A percentile compares a stretch with the other conserved stretches of the same genome.
Conservation (phyloP, 1,140 invertebrate genomes). For the Aphelenchoides avenae region DNA sequence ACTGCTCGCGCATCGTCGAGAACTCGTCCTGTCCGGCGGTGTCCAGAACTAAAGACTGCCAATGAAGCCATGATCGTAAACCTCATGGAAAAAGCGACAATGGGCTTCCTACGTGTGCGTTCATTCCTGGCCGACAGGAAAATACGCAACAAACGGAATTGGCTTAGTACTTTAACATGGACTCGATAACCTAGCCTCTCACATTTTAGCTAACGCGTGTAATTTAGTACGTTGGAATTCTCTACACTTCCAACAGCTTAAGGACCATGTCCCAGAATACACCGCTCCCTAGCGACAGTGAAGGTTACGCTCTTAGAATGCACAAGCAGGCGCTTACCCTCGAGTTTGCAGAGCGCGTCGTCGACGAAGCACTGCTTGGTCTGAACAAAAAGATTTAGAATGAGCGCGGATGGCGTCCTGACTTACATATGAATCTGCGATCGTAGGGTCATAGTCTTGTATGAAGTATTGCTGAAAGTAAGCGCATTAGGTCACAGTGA, state of each 20-base stretch:
- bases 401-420: too few species aligned
- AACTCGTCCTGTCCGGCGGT: constrained; percentile 97
- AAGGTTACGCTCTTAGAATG: too few species aligned
- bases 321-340: too few species aligned
- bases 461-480: constrained; percentile 67
- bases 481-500: too few species aligned
- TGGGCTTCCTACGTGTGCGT: too few species aligned
- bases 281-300: too few species aligned
- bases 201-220: background rate
- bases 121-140: too few species aligned
- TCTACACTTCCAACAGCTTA: background rate
- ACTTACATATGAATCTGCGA: constrained; percentile 74
- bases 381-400: too few species aligned
- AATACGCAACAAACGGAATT: background rate
- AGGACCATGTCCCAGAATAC: too few species aligned
- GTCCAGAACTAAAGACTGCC: constrained; percentile 75
- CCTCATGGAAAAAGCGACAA: too few species aligned
- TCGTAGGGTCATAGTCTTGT: constrained; percentile 82
- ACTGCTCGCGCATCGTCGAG: constrained; percentile 86
- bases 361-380: constrained; percentile 69
- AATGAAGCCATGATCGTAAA: too few species aligned
- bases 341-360: constrained; percentile 50
- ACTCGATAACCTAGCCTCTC: background rate
- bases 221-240: background rate
- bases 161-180: background rate